Base-by-base conservation (phyloP, 2,888 invertebrate species). In the Nymphalis urticae region DNA sequence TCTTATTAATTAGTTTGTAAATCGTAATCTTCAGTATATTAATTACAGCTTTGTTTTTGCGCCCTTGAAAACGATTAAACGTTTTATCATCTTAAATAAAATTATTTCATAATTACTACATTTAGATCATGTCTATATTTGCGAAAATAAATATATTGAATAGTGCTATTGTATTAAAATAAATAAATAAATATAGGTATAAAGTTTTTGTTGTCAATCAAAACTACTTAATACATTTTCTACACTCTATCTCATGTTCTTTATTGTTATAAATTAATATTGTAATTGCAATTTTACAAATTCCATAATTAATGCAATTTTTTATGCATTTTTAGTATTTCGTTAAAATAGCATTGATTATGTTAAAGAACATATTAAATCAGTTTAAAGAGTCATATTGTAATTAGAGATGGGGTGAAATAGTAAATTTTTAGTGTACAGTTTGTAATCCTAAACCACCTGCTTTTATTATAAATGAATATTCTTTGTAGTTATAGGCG, bases 1-100 rank as follows among this genome's bases (percentile, higher is more conserved):
- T 92, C 92, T 92, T 92, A 92, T 92, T 92, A 89, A 91, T 92
- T 92, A 92, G 91, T 92, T 92, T 86, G 89, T 92, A 92, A 92
- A 90, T 87, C 86, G 85, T 86, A 84, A 88, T 88, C 84, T 84
- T 86, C 87, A 88, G 86, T 86, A 86, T 85, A 85, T 87, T 85
- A 82, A 84, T 84, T 83, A 81, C 76, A 83, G 83, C 81, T 82
- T 80, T 82, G 79, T 81, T 84, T 82, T 27, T 56, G 54, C 82
- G 81, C 79, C 80, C 78, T 75, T 86, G 81, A 86, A 89, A 89
- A 88, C 89, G 89, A 88, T 88, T 85, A 89, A 90, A 70, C 71
- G 69, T 70, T 53, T 62, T 51, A 62, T 66, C 62, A 51, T 63
- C 32, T 64, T 58, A n/a, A 64, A 48, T 27, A 56, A 10, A 61